phyloP scores from a whole-genome alignment of 92 coral and sea anemone genomes.

The Epizoanthus stellaris region DNA sequence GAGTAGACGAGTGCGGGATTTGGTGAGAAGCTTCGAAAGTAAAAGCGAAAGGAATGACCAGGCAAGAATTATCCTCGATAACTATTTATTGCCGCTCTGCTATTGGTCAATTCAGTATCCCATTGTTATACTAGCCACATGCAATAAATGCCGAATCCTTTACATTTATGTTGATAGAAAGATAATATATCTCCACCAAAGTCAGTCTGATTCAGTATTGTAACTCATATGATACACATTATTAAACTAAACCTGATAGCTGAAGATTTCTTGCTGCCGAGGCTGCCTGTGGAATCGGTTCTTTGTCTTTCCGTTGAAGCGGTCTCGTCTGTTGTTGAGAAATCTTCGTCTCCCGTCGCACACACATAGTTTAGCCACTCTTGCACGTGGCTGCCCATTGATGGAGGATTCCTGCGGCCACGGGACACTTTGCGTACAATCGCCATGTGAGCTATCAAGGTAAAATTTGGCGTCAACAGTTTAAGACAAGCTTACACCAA shows the following conservation, averaged over 20 bases:
- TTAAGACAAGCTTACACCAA: neutral
- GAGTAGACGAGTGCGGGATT: too few species aligned
- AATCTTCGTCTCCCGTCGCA: slow-evolving; percentile 88
- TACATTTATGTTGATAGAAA: too few species aligned
- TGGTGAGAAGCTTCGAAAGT: too few species aligned
- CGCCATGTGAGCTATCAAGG: slow-evolving; percentile 77
- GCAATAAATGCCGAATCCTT: too few species aligned
- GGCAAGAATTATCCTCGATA: too few species aligned
- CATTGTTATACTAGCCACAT: too few species aligned
- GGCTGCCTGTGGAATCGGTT: slow-evolving; percentile 44
- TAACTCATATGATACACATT: too few species aligned
- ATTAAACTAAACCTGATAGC: slow-evolving; percentile 3
- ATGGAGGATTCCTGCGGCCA: slow-evolving; percentile 96
- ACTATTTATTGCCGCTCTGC: too few species aligned
- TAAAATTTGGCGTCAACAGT: neutral
- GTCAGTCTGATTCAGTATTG: too few species aligned
- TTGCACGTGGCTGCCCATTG: slow-evolving; percentile 97
- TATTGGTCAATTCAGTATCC: too few species aligned
- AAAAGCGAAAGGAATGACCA: too few species aligned
- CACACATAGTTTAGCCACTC: slow-evolving; percentile 98
- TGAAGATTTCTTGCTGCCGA: slow-evolving; percentile 36
- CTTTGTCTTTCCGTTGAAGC: slow-evolving; percentile 59
- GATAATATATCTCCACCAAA: too few species aligned
- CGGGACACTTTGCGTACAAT: slow-evolving; percentile 92
- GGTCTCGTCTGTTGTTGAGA: slow-evolving; percentile 68